phyloP scores from a whole-genome alignment of 2,888 invertebrate species.

The Autographa pulchrina region DNA sequence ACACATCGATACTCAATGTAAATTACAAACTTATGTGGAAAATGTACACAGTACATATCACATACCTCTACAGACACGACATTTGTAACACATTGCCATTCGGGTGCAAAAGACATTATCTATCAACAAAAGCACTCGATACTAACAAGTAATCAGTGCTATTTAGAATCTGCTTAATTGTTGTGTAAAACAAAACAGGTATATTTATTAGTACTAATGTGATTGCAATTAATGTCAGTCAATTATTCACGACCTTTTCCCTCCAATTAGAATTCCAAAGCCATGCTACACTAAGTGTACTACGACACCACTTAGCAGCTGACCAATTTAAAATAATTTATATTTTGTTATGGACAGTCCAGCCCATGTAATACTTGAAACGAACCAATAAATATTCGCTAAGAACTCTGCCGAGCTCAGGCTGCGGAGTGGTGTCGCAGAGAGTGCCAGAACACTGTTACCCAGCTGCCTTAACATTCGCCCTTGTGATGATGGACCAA shows the following conservation, averaged over 20 bases:
- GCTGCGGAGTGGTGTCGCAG: slow-evolving; percentile 35
- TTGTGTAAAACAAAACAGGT: slow-evolving; percentile 47
- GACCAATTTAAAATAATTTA: slow-evolving; percentile 39
- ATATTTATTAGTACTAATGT: slow-evolving; percentile 53
- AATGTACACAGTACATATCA: slow-evolving; percentile 57
- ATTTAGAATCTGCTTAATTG: slow-evolving; percentile 34
- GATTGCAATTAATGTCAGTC: slow-evolving; percentile 60
- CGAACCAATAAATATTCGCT: slow-evolving; percentile 53
- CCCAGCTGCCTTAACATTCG: slow-evolving; percentile 65
- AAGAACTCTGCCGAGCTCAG: slow-evolving; percentile 22
- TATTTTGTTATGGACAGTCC: slow-evolving; percentile 36
- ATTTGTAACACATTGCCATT: slow-evolving; percentile 45
- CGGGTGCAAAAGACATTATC: slow-evolving; percentile 24
- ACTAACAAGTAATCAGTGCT: slow-evolving; percentile 38
- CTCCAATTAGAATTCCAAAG: slow-evolving; percentile 52
- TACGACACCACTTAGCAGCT: slow-evolving; percentile 44
- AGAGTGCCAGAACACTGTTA: slow-evolving; percentile 26
- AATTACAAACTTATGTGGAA: slow-evolving; percentile 15
- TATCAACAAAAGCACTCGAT: slow-evolving; percentile 37
- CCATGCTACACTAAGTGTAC: slow-evolving; percentile 38
- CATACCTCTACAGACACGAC: slow-evolving; percentile 17
- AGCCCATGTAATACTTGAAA: slow-evolving; percentile 47
- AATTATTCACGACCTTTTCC: slow-evolving; percentile 37
- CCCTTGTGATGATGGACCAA: slow-evolving; percentile 69
- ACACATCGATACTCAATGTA: slow-evolving; percentile 18